Percentiles rank a stretch among this genome's conserved stretches.
Evolutionary conservation across 2,113 vertebrate genomes (phyloP).

Genomic region (Ursus arctos): DNA sequence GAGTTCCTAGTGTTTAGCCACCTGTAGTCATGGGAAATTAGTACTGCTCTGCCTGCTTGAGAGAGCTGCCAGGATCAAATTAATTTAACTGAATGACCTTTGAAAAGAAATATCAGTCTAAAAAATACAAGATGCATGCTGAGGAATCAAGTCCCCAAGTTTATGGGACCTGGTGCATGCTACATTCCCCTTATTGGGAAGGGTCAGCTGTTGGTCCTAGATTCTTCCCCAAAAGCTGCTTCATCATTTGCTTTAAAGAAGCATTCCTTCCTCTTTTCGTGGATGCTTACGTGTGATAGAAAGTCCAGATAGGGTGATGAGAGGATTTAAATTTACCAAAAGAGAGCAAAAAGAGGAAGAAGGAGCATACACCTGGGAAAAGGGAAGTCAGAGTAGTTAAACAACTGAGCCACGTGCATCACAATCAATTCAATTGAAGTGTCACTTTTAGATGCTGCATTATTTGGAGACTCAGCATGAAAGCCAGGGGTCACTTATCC

Average conservation of each 20-base stretch:
- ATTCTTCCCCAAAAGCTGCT: not conserved
- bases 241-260: not conserved
- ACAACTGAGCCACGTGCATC: not conserved
- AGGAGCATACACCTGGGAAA: not conserved
- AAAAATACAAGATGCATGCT: not conserved
- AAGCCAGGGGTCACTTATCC: conserved; percentile 66
- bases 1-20: not conserved
- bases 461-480: conserved; percentile 69
- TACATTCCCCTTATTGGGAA: not conserved
- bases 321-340: not conserved
- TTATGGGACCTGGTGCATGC: not conserved
- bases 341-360: not conserved
- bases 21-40: not conserved
- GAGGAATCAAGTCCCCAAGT: not conserved
- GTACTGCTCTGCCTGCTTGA: not conserved
- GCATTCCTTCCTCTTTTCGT: not conserved
- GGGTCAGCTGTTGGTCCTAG: not conserved
- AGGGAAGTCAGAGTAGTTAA: not conserved
- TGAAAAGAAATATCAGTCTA: not conserved
- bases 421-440: not conserved
- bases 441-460: conserved; percentile 22
- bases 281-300: not conserved
- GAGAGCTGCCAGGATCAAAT: not conserved
- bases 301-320: not conserved
- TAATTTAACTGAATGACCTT: conserved; percentile 16